A percentile compares a stretch with the other conserved stretches of the same genome.
These are phyloP conservation scores for Drosophila ironensis DNA, from an alignment of 1,140 invertebrate genomes.

Conservation along the genomic window DNA sequence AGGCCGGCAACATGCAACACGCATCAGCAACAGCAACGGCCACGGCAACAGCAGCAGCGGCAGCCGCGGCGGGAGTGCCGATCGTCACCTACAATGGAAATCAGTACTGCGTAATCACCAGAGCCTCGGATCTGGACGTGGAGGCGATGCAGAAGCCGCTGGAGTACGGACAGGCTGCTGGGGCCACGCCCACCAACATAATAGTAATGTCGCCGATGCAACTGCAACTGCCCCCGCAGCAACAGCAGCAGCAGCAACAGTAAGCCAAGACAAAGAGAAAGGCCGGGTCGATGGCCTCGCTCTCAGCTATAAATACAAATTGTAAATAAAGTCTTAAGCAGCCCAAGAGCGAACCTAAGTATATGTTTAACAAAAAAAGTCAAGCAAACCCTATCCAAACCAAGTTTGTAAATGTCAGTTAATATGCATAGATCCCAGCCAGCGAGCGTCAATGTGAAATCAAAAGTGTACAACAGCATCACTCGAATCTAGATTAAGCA, in stretches of 20 bases:
- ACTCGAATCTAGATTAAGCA: slow-evolving; percentile 68
- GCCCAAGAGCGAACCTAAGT: slow-evolving; percentile 55
- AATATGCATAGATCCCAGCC: slow-evolving; percentile 28
- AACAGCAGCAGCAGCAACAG: slow-evolving; percentile 41
- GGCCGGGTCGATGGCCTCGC: slow-evolving; percentile 4
- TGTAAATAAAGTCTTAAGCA: slow-evolving; percentile 79
- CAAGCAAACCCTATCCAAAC: slow-evolving; percentile 2
- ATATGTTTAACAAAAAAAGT: slow-evolving; percentile 53
- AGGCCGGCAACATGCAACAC: slow-evolving; percentile 82
- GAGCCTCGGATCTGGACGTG: slow-evolving; percentile 59
- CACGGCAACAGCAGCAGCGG: slow-evolving; percentile 31
- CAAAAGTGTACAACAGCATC: slow-evolving; percentile 36
- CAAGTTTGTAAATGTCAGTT: slow-evolving; percentile 46
- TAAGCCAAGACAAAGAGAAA: slow-evolving; percentile 40
- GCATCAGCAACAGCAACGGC: background rate
- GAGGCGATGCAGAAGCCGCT: slow-evolving; percentile 64
- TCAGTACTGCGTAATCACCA: slow-evolving; percentile 78
- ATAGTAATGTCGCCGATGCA: slow-evolving; percentile 78
- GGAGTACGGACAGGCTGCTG: slow-evolving; percentile 60
- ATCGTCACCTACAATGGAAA: slow-evolving; percentile 80
- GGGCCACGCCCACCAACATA: slow-evolving; percentile 58
- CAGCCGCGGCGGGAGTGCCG: slow-evolving; percentile 42
- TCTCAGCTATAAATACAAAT: slow-evolving; percentile 66
- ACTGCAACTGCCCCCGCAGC: slow-evolving; percentile 46
- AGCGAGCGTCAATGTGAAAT: slow-evolving; percentile 23